Evolutionary conservation across 2,113 vertebrate genomes (phyloP).

Genomic region (Ancistrus triradiatus): DNA sequence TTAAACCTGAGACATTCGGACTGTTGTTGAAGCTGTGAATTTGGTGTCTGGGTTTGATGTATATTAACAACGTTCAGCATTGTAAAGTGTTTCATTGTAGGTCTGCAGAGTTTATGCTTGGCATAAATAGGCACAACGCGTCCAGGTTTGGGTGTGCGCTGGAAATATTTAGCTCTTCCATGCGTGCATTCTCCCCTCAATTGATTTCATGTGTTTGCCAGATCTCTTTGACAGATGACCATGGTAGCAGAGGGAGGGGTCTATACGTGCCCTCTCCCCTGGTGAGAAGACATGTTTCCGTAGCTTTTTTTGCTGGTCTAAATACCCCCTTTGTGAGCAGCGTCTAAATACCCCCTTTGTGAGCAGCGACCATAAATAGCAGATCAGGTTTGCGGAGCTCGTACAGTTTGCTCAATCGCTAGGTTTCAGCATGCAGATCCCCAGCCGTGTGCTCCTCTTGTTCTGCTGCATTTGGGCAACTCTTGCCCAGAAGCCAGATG

Average conservation of each 20-base stretch:
- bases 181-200: neutral
- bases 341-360: constrained; percentile 60
- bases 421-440: constrained; percentile 66
- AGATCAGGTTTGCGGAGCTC: constrained; percentile 22
- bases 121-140: neutral
- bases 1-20: too few relatives aligned
- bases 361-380: constrained; percentile 66
- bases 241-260: constrained; percentile 40
- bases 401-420: constrained; percentile 24
- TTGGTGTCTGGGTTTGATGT: too few relatives aligned
- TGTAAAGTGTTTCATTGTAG: too few relatives aligned
- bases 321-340: too few relatives aligned
- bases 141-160: constrained; percentile 9
- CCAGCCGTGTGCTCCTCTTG: constrained; percentile 55
- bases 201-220: constrained; percentile 45
- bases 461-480: constrained; percentile 57
- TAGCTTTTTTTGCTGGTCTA: neutral
- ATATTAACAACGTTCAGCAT: too few relatives aligned
- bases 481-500: constrained; percentile 51
- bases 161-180: neutral
- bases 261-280: constrained; percentile 10
- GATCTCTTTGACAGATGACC: constrained; percentile 36
- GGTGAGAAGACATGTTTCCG: constrained; percentile 15
- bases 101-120: too few relatives aligned
- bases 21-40: too few relatives aligned